Conservation (phyloP, 2,888 invertebrate species). For the Eilema sororculum region DNA sequence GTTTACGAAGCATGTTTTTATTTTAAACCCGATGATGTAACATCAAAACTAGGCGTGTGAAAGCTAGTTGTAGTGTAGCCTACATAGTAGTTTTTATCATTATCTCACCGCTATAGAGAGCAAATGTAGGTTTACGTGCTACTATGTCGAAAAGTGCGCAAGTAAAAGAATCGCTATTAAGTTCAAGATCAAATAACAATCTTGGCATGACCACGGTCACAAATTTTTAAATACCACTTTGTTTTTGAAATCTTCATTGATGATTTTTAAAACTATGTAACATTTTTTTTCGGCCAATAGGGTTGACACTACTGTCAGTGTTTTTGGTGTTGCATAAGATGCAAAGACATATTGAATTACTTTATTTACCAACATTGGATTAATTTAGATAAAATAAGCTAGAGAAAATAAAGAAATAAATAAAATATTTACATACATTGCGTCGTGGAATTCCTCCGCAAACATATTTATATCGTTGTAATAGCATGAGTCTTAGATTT, state of each 20-base stretch:
- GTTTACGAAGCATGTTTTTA: conserved; percentile 3
- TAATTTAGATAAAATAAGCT: too few relatives aligned
- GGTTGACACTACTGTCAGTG: not conserved
- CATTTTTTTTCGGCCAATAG: not conserved
- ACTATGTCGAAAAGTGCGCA: conserved; percentile 27
- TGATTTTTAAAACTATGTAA: conserved; percentile 2
- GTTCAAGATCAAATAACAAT: conserved; percentile 61
- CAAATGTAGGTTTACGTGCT: conserved; percentile 18
- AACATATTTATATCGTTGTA: not conserved
- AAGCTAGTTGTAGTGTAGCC: conserved; percentile 32
- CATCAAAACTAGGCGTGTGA: conserved; percentile 27
- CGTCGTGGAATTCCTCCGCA: too few relatives aligned
- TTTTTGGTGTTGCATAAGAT: not conserved
- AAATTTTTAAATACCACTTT: conserved; percentile 25
- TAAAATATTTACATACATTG: too few relatives aligned
- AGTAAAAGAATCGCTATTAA: conserved; percentile 48
- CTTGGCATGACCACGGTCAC: conserved; percentile 51
- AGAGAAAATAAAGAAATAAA: too few relatives aligned
- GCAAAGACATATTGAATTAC: too few relatives aligned
- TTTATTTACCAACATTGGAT: too few relatives aligned
- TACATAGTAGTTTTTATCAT: conserved; percentile 33
- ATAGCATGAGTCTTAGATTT: not conserved
- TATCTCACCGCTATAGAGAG: conserved; percentile 14
- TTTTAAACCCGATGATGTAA: conserved; percentile 11
- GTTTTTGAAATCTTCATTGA: conserved; percentile 28